Percentiles rank a stretch among this genome's conserved stretches.
These are phyloP conservation scores for Dinothrombium tinctorium DNA, from an alignment of 1,140 invertebrate genomes.

Conservation along the genomic window DNA sequence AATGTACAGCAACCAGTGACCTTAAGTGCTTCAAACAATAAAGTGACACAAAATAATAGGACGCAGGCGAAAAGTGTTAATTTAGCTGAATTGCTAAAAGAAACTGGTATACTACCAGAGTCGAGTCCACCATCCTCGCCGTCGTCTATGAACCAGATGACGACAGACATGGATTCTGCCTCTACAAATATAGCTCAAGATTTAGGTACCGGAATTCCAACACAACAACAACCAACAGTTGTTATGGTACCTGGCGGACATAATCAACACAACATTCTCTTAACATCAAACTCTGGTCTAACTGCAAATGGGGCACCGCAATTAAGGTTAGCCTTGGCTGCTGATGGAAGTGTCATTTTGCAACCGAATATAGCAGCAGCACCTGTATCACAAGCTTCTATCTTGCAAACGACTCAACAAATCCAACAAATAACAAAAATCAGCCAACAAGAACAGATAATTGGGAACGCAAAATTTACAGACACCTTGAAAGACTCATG, in stretches of 20 bases:
- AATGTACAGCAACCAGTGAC: not conserved
- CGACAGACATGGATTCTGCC: too few species aligned
- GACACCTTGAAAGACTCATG: slow-evolving; percentile 6
- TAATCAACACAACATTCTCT: slow-evolving; percentile 1
- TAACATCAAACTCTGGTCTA: not conserved
- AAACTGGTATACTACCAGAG: slow-evolving; percentile 16
- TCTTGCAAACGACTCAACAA: not conserved
- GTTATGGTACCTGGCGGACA: slow-evolving; percentile 4
- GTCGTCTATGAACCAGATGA: not conserved
- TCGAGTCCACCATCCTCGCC: slow-evolving; percentile 11
- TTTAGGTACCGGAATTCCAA: too few species aligned
- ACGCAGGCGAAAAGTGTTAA: slow-evolving; percentile 10
- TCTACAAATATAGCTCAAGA: too few species aligned
- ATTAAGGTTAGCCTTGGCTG: slow-evolving; percentile 15
- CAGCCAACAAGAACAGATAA: not conserved
- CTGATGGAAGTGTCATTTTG: slow-evolving; percentile 17
- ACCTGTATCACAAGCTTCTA: not conserved
- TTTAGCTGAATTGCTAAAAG: slow-evolving; percentile 17
- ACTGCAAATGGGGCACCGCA: slow-evolving; percentile 7
- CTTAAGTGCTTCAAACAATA: not conserved
- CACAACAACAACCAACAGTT: slow-evolving; percentile 6
- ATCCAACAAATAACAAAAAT: not conserved
- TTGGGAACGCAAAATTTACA: not conserved
- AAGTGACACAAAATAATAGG: not conserved
- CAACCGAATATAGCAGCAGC: slow-evolving; percentile 7